These are phyloP conservation scores for Cephonodes hylas DNA, from an alignment of 2,888 invertebrate genomes.

Conservation along the genomic window DNA sequence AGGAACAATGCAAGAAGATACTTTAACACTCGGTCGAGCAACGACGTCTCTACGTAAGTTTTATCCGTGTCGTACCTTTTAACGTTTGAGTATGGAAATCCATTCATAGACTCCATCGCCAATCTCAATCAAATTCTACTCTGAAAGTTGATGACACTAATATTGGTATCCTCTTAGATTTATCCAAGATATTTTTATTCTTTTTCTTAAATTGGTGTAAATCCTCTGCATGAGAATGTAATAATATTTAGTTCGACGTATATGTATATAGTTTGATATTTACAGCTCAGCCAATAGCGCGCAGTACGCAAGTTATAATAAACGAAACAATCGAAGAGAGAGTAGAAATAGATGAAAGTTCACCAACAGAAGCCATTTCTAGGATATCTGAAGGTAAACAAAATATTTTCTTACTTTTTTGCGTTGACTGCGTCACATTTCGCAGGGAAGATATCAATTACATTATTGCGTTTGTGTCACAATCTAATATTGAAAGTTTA, in stretches of 20 bases:
- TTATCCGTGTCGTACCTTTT: background rate
- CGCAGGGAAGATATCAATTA: background rate
- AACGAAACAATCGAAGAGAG: conserved; percentile 71
- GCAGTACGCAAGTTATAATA: conserved; percentile 70
- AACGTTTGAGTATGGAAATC: background rate
- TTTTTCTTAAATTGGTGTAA: no score
- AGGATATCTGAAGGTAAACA: conserved; percentile 54
- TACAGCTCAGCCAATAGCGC: conserved; percentile 65
- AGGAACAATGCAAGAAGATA: conserved; percentile 62
- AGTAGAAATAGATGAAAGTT: conserved; percentile 66
- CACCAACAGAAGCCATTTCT: conserved; percentile 50
- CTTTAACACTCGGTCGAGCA: conserved; percentile 51
- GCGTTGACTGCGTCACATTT: background rate
- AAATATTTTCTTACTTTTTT: background rate
- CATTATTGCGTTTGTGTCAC: no score
- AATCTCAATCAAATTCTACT: no score
- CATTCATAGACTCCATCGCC: no score
- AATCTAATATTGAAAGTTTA: no score
- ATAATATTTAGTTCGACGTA: background rate
- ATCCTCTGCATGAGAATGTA: no score
- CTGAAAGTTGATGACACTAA: no score
- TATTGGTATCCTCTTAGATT: no score
- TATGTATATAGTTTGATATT: background rate
- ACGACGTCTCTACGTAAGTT: conserved; percentile 66
- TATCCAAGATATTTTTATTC: no score